Percentiles rank a stretch among this genome's conserved stretches.
Conservation (phyloP, 2,797 vertebrate species). For the Semotilus atromaculatus region DNA sequence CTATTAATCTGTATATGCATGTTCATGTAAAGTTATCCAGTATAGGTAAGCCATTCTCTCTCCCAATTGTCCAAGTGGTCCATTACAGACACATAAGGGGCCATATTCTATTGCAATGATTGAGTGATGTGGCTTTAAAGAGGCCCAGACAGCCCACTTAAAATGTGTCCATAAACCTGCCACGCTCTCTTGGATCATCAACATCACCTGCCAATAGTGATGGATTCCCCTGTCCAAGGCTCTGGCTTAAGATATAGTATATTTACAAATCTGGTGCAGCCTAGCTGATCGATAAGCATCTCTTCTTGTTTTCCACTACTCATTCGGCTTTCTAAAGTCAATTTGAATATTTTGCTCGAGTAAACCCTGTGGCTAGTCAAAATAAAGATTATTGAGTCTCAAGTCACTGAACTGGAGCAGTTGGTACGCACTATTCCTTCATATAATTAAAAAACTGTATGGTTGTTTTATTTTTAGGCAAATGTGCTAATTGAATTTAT, state of each 20-base stretch:
- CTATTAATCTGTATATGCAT: neutral
- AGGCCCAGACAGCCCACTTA: constrained; percentile 70
- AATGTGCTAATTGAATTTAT: constrained; percentile 69
- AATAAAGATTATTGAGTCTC: constrained; percentile 53
- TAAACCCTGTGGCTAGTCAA: constrained; percentile 41
- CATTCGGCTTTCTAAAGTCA: constrained; percentile 38
- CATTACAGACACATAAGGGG: constrained; percentile 59
- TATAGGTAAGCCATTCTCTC: neutral
- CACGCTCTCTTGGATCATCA: constrained; percentile 72
- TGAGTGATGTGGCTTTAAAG: constrained; percentile 77
- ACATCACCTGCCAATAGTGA: constrained; percentile 69
- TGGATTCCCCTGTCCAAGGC: constrained; percentile 71
- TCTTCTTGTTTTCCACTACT: constrained; percentile 55
- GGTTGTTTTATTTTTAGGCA: constrained; percentile 61
- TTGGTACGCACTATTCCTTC: constrained; percentile 57
- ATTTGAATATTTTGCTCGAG: constrained; percentile 41
- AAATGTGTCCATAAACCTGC: constrained; percentile 74
- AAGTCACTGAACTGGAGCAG: constrained; percentile 56
- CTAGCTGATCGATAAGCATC: constrained; percentile 68
- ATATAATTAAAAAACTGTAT: constrained; percentile 63
- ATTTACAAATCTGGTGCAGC: constrained; percentile 65
- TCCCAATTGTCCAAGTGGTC: constrained; percentile 5
- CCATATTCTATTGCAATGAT: constrained; percentile 63
- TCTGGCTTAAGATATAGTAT: constrained; percentile 62
- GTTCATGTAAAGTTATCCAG: neutral